A percentile compares a stretch with the other conserved stretches of the same genome.
Evolutionary conservation across 2,797 vertebrate species (phyloP).

Genomic region (Argentina silus): DNA sequence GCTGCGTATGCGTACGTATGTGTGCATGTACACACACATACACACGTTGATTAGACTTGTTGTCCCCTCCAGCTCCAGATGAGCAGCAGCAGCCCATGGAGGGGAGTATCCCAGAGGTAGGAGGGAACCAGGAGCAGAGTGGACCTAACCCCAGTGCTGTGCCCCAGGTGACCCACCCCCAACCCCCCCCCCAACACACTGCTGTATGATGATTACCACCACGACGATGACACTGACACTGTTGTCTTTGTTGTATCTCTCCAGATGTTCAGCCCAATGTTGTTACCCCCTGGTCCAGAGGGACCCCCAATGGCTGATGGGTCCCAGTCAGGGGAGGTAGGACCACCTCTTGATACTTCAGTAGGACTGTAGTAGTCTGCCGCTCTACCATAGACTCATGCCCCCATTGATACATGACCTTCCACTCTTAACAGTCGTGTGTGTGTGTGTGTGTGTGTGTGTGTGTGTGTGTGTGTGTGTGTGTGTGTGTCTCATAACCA

Average conservation of each 20-base stretch:
- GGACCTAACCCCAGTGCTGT: slow-evolving; percentile 62
- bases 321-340: slow-evolving; percentile 88
- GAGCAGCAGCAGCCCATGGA: slow-evolving; percentile 80
- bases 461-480: background rate
- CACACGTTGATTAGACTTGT: background rate
- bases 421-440: slow-evolving; percentile 50
- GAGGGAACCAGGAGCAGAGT: slow-evolving; percentile 64
- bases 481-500: slow-evolving; percentile 9
- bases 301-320: slow-evolving; percentile 74
- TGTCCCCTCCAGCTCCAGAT: slow-evolving; percentile 72
- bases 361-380: background rate
- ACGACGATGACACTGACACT: background rate
- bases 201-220: background rate
- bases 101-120: slow-evolving; percentile 71
- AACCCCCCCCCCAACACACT: background rate
- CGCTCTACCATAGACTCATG: slow-evolving; percentile 22
- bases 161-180: slow-evolving; percentile 59
- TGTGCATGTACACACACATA: background rate
- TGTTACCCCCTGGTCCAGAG: slow-evolving; percentile 80
- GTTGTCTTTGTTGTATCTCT: slow-evolving; percentile 12
- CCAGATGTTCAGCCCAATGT: slow-evolving; percentile 82
- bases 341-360: slow-evolving; percentile 14
- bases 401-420: slow-evolving; percentile 50
- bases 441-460: slow-evolving; percentile 13
- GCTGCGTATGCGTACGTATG: background rate